phyloP scores from a whole-genome alignment of 2,113 vertebrate genomes.

The Pipa parva region DNA sequence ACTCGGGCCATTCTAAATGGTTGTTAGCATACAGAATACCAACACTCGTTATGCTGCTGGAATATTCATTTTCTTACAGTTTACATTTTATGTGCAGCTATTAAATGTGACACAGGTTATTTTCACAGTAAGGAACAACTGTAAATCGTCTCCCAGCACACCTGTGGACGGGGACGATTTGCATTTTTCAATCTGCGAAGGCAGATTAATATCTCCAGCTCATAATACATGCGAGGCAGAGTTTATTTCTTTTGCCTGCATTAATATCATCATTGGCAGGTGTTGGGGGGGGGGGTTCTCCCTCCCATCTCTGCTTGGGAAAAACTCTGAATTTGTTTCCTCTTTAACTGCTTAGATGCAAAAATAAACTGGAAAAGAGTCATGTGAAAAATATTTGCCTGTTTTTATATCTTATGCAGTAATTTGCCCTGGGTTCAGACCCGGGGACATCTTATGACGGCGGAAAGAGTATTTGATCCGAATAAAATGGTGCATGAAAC shows the following conservation, averaged over 20 bases:
- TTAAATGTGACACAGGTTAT: conserved; percentile 52
- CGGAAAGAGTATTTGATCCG: too few species aligned
- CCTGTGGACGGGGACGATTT: conserved; percentile 49
- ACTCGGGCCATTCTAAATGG: conserved; percentile 11
- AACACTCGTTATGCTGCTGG: conserved; percentile 45
- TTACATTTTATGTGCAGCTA: conserved; percentile 48
- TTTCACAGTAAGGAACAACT: conserved; percentile 52
- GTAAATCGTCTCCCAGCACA: conserved; percentile 49
- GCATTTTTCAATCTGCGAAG: conserved; percentile 55
- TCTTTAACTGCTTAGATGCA: conserved; percentile 16
- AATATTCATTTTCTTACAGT: conserved; percentile 51
- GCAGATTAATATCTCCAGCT: conserved; percentile 51
- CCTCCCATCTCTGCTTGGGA: not conserved
- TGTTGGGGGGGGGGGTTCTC: conserved; percentile 5
- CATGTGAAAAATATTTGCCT: not conserved
- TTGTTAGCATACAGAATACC: conserved; percentile 36
- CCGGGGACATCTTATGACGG: too few species aligned
- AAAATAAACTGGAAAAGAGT: not conserved
- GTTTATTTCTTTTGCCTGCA: conserved; percentile 46
- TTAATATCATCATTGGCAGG: conserved; percentile 40
- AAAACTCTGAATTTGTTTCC: not conserved
- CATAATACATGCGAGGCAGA: conserved; percentile 39
- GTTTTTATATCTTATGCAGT: too few species aligned
- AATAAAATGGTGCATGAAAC: too few species aligned
- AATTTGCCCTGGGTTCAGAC: too few species aligned